These are phyloP conservation scores for Deroplatys truncata DNA, from an alignment of 2,888 invertebrate species.

Conservation along the genomic window DNA sequence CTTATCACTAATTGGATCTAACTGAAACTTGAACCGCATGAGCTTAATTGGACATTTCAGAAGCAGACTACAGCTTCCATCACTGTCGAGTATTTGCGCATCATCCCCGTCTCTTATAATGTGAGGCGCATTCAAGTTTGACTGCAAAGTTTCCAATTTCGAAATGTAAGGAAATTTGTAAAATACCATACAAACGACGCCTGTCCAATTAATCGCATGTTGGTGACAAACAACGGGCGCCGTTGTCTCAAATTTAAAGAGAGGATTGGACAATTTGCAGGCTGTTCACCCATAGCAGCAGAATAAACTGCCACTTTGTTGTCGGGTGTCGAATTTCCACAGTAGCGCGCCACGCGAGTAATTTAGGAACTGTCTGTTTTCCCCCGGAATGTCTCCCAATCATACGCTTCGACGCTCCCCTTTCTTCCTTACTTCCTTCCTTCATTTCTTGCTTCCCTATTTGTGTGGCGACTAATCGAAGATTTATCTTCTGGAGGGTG, in stretches of 20 bases:
- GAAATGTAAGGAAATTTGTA: background rate
- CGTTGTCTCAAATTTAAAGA: background rate
- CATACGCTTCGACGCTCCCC: background rate
- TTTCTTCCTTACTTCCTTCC: background rate
- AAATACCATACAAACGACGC: background rate
- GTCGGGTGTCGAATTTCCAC: background rate
- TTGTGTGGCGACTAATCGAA: slow-evolving; percentile 6
- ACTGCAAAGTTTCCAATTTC: background rate
- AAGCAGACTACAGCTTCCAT: too few relatives aligned
- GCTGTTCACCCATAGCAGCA: background rate
- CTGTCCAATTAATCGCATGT: background rate
- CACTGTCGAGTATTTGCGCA: too few relatives aligned
- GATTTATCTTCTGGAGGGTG: background rate
- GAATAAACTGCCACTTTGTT: background rate
- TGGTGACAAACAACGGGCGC: background rate
- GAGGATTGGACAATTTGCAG: background rate
- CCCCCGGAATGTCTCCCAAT: background rate
- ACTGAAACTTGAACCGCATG: too few relatives aligned
- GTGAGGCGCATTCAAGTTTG: background rate
- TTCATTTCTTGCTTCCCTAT: background rate
- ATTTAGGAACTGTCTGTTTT: background rate
- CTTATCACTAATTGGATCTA: too few relatives aligned
- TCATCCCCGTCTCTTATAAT: background rate
- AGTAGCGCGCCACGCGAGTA: background rate
- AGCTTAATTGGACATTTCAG: too few relatives aligned